Percentiles rank a stretch among this genome's conserved stretches.
Conservation (phyloP, 92 coral and sea anemone genomes). For the Porites cylindrica region DNA sequence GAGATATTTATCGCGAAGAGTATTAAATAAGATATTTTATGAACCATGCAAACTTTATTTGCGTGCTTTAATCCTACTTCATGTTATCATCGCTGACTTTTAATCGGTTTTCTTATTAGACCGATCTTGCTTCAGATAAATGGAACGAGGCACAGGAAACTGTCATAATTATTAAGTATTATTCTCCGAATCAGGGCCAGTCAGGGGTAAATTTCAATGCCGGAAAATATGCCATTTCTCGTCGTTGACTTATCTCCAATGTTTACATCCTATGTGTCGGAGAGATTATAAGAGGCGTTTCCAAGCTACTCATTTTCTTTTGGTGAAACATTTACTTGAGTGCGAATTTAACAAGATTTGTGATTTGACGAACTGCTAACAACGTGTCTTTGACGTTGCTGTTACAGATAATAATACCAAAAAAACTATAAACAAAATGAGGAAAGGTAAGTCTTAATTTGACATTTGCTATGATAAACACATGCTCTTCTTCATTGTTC, state of each 20-base stretch:
- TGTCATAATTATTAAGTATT: slow-evolving; percentile 12
- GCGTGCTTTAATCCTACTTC: background rate
- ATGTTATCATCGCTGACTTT: background rate
- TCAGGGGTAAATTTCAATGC: slow-evolving; percentile 10
- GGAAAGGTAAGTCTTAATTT: slow-evolving; percentile 11
- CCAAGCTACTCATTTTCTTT: slow-evolving; percentile 15
- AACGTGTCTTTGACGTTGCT: background rate
- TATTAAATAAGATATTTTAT: background rate
- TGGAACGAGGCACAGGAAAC: background rate
- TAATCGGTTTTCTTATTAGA: background rate
- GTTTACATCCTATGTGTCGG: background rate
- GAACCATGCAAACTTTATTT: slow-evolving; percentile 5
- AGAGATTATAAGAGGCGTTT: slow-evolving; percentile 23
- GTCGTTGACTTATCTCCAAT: slow-evolving; percentile 7
- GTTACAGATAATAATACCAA: too few relatives aligned
- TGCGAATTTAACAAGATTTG: background rate
- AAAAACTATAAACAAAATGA: slow-evolving; percentile 4
- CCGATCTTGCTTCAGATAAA: slow-evolving; percentile 1
- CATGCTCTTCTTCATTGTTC: background rate
- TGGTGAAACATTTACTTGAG: slow-evolving; percentile 22
- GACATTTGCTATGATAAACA: background rate
- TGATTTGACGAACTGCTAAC: slow-evolving; percentile 2
- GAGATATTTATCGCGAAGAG: background rate
- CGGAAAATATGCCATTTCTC: background rate
- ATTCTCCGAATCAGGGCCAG: background rate